A percentile compares a stretch with the other conserved stretches of the same genome.
phyloP scores from a whole-genome alignment of 2,888 invertebrate genomes.

The Clitarchus hookeri region DNA sequence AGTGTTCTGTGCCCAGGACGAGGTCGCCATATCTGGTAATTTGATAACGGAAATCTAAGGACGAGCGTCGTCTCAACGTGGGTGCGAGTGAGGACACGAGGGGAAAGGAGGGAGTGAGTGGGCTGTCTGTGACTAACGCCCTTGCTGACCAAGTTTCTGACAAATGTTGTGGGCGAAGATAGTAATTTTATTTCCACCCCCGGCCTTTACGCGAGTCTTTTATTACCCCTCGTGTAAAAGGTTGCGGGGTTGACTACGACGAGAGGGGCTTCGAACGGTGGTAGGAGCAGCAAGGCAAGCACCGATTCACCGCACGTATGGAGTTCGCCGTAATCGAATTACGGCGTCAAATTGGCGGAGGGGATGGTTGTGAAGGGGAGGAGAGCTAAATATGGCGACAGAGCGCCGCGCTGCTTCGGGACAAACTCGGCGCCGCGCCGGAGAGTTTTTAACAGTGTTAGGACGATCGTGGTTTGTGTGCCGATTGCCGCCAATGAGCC shows the following conservation, averaged over 20 bases:
- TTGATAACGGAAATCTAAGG: neutral
- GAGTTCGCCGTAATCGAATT: neutral
- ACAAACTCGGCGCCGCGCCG: neutral
- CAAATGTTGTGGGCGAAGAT: neutral
- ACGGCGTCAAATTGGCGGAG: constrained; percentile 5
- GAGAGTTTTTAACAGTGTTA: constrained; percentile 2
- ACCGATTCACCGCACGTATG: neutral
- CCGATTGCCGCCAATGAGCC: neutral
- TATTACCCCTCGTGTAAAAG: neutral
- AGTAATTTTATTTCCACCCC: neutral
- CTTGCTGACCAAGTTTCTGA: neutral
- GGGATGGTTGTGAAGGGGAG: neutral
- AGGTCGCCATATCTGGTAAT: no score
- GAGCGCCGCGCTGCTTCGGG: neutral
- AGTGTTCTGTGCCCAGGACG: no score
- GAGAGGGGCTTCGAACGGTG: no score
- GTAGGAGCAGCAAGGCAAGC: neutral
- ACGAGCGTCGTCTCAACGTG: neutral
- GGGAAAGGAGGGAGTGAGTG: neutral
- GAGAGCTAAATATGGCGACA: neutral
- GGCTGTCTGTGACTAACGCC: neutral
- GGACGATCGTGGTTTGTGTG: neutral
- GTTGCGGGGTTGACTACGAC: neutral
- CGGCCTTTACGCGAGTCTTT: neutral
- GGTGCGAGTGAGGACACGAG: neutral